These are phyloP conservation scores for Mirounga angustirostris DNA, from an alignment of 2,113 vertebrate species.

Conservation along the genomic window DNA sequence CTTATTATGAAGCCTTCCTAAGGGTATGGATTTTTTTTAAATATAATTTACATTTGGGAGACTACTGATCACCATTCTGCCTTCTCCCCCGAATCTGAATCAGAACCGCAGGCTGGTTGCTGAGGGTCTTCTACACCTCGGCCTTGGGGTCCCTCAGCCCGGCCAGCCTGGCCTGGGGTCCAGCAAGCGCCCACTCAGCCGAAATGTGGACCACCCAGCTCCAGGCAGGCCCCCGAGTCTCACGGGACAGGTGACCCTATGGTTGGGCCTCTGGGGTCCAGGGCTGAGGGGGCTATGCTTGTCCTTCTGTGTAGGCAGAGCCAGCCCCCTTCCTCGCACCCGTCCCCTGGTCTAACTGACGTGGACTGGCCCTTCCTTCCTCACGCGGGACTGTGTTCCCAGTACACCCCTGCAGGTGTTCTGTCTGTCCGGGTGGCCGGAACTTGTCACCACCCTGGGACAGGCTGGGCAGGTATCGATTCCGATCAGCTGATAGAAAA, in stretches of 20 bases:
- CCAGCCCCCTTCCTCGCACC: background rate
- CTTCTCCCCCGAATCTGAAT: background rate
- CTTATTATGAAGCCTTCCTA: background rate
- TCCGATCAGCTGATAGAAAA: fast-evolving
- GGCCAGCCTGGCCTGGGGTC: background rate
- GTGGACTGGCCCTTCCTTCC: no score
- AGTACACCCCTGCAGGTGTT: fast-evolving
- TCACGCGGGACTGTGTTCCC: fast-evolving
- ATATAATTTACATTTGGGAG: constrained; percentile 45
- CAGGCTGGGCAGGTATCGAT: fast-evolving
- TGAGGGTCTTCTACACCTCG: fast-evolving
- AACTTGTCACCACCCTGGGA: fast-evolving
- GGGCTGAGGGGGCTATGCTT: fast-evolving
- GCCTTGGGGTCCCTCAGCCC: fast-evolving
- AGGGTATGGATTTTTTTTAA: background rate
- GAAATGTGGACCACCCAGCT: fast-evolving
- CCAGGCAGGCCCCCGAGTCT: fast-evolving
- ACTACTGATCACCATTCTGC: background rate
- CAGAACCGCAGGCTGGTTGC: no score
- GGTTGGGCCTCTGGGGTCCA: background rate
- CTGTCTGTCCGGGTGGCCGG: fast-evolving
- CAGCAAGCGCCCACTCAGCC: fast-evolving
- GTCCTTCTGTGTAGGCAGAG: fast-evolving
- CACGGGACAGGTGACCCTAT: background rate
- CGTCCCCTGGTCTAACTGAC: fast-evolving